Conservation (phyloP, 37 sponge, comb jelly and placozoan genomes). For the Chondrosia reniformis region DNA sequence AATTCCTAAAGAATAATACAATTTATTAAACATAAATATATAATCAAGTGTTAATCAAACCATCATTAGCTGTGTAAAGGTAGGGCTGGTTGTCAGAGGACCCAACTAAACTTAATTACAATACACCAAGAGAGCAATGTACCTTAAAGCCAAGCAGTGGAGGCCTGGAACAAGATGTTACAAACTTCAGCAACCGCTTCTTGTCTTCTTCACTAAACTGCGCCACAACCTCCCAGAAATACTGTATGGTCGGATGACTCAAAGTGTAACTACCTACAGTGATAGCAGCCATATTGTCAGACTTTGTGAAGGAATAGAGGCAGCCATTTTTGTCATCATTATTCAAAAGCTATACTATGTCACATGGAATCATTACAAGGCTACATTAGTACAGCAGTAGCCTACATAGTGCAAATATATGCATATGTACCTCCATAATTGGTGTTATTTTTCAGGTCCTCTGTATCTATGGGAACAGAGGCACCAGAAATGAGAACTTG, state of each 20-base stretch:
- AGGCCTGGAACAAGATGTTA: slow-evolving; percentile 94
- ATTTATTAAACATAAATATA: too few species aligned
- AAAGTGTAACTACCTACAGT: slow-evolving; percentile 65
- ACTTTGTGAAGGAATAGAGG: background rate
- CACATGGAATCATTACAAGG: too few species aligned
- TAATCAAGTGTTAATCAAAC: too few species aligned
- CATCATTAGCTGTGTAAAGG: too few species aligned
- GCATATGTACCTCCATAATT: slow-evolving; percentile 63
- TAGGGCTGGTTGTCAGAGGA: too few species aligned
- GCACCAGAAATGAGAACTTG: slow-evolving; percentile 86
- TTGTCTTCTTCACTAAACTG: slow-evolving; percentile 72
- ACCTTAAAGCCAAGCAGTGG: slow-evolving; percentile 92
- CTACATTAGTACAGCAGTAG: too few species aligned
- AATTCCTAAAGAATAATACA: too few species aligned
- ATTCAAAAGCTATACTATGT: too few species aligned
- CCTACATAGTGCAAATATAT: too few species aligned
- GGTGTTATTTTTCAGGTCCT: slow-evolving; percentile 62
- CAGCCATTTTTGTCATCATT: background rate
- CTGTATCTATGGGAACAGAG: slow-evolving; percentile 47
- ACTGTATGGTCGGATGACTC: slow-evolving; percentile 55
- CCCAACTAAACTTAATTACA: too few species aligned
- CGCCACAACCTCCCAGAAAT: slow-evolving; percentile 89
- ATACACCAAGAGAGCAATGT: too few species aligned
- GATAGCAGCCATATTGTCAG: background rate
- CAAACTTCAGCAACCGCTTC: slow-evolving; percentile 85